A percentile compares a stretch with the other conserved stretches of the same genome.
Evolutionary conservation across 2,113 vertebrate genomes (phyloP).

Genomic region (Herpailurus yagouaroundi): DNA sequence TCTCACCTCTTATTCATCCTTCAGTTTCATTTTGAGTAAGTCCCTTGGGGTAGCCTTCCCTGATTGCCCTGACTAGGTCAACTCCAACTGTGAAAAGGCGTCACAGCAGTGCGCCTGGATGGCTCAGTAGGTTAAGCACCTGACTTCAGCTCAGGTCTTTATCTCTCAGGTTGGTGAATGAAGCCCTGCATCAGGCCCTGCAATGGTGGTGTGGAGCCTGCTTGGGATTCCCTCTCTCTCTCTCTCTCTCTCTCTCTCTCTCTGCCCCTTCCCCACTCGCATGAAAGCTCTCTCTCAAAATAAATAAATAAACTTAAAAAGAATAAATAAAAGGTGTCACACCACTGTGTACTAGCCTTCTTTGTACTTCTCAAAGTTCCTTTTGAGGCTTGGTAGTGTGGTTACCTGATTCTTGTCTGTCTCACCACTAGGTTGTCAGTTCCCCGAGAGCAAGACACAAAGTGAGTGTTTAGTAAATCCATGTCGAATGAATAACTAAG

Average conservation of each 20-base stretch:
- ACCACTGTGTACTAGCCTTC: neutral
- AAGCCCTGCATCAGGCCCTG: too few species aligned
- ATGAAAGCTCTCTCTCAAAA: too few species aligned
- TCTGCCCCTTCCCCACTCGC: too few species aligned
- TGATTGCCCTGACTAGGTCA: neutral
- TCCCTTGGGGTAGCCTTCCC: neutral
- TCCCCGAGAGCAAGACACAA: neutral
- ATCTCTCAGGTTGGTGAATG: too few species aligned
- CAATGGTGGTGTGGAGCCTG: too few species aligned
- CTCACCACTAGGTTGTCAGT: neutral
- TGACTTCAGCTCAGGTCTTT: too few species aligned
- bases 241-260: too few species aligned
- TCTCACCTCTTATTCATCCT: neutral
- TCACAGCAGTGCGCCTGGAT: neutral
- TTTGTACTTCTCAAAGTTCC: neutral
- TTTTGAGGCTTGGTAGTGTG: neutral
- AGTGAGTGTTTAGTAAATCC: neutral
- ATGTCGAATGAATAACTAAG: neutral
- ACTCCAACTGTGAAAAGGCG: neutral
- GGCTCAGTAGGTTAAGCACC: too few species aligned
- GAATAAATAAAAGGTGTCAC: neutral
- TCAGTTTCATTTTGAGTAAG: constrained; percentile 7
- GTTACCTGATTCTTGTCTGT: neutral
- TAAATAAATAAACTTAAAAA: too few species aligned
- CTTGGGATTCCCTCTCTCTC: too few species aligned